These are phyloP conservation scores for Epinephelus fuscoguttatus DNA, from an alignment of 2,113 vertebrate species.

Conservation along the genomic window DNA sequence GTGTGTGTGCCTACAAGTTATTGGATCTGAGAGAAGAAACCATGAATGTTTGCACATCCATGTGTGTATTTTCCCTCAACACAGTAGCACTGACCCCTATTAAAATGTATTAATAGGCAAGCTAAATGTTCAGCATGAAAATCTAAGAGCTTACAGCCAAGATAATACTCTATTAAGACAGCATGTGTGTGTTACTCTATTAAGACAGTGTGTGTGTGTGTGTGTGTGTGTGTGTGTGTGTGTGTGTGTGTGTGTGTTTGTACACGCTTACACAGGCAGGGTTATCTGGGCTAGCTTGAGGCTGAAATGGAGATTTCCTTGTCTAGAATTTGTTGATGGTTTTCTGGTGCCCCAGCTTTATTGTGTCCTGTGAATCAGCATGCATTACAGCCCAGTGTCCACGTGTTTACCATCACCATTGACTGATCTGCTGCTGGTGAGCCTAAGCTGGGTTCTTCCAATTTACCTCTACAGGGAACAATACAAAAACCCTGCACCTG, in stretches of 20 bases:
- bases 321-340: slow-evolving; percentile 19
- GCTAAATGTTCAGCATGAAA: slow-evolving; percentile 67
- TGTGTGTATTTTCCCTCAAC: slow-evolving; percentile 55
- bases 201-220: slow-evolving; percentile 22
- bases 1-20: slow-evolving; percentile 4
- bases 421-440: background rate
- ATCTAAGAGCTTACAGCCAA: slow-evolving; percentile 50
- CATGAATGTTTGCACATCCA: slow-evolving; percentile 11
- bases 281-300: slow-evolving; percentile 43
- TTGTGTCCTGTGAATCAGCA: background rate
- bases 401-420: background rate
- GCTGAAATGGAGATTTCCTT: slow-evolving; percentile 46
- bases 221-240: slow-evolving; percentile 4
- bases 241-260: background rate
- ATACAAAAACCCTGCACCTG: background rate
- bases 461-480: background rate
- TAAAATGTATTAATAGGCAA: slow-evolving; percentile 76
- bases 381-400: background rate
- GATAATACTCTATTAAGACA: slow-evolving; percentile 56
- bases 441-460: background rate
- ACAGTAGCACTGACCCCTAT: slow-evolving; percentile 73
- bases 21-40: slow-evolving; percentile 37
- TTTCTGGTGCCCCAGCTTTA: background rate
- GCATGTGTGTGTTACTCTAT: slow-evolving; percentile 29
- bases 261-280: background rate